Evolutionary conservation across 2,797 vertebrate species (phyloP), one percentile per base, ranked within the genome.

Genomic region (Eutrigla gurnardus): DNA sequence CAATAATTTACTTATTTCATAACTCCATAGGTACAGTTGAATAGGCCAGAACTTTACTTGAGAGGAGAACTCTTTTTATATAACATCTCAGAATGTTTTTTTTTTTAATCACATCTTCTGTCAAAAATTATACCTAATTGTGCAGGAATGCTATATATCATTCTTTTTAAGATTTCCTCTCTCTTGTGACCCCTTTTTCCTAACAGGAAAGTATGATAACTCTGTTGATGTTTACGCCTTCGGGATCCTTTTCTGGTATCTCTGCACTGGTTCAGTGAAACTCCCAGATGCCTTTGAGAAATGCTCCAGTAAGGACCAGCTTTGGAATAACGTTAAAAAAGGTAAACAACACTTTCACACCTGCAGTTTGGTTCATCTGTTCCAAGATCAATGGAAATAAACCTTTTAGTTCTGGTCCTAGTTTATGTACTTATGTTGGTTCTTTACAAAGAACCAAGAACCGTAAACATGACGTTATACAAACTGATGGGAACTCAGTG

Each of bases 241-340:
- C 40, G 98, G 98, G 75, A 99, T 99, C 86, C 95, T 99, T 39
- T 99, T 99, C 93, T 99, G 98, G 98, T 99, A 99, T 88, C 95
- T 99, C 54, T 99, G 98, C 89, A 97, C 97, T 0, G 98, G 98
- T 63, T 97, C 97, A 0, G 94, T 99, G 62, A 98, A 97, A 92
- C 94, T 99, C 77, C 98, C 98, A 14, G 98, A 99, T 88, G 96
- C 98, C 36, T 99, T 99, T 53, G 98, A 99, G 93, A 98, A 95
- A 87, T 99, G 98, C 78, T 96, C 97, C 65, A 99, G 97, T 92
- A 99, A 99, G 90, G 98, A 99, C 86, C 98, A 99, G 89, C 96
- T 99, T 49, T 99, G 98, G 98, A 99, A 96, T 90, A 99, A 99
- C 0, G 98, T 99, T 55, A 96, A 97, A 84, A 99, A 95, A 97